phyloP scores from a whole-genome alignment of 2,888 invertebrate species.

The Volucella inanis region DNA sequence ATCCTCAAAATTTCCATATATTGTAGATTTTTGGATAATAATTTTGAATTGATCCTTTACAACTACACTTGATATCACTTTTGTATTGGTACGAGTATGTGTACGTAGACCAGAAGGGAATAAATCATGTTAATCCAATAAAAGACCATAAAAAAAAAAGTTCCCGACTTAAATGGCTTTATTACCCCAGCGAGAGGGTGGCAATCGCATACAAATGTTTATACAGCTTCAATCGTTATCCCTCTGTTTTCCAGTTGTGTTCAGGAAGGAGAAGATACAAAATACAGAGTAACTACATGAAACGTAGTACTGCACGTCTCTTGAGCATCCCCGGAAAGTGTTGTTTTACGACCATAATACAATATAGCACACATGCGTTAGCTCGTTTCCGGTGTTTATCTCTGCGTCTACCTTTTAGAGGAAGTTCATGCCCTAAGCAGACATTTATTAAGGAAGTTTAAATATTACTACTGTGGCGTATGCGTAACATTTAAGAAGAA shows the following conservation, averaged over 20 bases:
- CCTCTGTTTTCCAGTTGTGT: slow-evolving; percentile 8
- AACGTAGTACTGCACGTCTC: neutral
- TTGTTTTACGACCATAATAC: slow-evolving; percentile 57
- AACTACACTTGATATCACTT: neutral
- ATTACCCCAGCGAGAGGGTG: slow-evolving; percentile 65
- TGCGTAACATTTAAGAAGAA: slow-evolving; percentile 44
- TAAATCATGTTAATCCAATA: slow-evolving; percentile 75
- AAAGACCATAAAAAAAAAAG: slow-evolving; percentile 70
- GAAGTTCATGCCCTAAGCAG: slow-evolving; percentile 53
- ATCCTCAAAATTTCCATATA: neutral
- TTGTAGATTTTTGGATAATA: slow-evolving; percentile 69
- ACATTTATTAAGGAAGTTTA: slow-evolving; percentile 65
- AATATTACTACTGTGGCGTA: slow-evolving; percentile 46
- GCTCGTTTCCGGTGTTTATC: slow-evolving; percentile 29
- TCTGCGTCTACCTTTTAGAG: slow-evolving; percentile 32
- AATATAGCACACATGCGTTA: slow-evolving; percentile 47
- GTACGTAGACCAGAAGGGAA: slow-evolving; percentile 43
- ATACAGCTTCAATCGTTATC: slow-evolving; percentile 50
- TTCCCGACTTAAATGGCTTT: slow-evolving; percentile 73
- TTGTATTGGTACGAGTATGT: neutral
- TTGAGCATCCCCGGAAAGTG: slow-evolving; percentile 30
- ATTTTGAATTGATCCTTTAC: slow-evolving; percentile 67
- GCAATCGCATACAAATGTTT: slow-evolving; percentile 73
- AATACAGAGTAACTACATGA: too few species aligned
- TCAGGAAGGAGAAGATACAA: neutral